Conservation (phyloP, 2,113 vertebrate species). For the Ammodytes marinus region DNA sequence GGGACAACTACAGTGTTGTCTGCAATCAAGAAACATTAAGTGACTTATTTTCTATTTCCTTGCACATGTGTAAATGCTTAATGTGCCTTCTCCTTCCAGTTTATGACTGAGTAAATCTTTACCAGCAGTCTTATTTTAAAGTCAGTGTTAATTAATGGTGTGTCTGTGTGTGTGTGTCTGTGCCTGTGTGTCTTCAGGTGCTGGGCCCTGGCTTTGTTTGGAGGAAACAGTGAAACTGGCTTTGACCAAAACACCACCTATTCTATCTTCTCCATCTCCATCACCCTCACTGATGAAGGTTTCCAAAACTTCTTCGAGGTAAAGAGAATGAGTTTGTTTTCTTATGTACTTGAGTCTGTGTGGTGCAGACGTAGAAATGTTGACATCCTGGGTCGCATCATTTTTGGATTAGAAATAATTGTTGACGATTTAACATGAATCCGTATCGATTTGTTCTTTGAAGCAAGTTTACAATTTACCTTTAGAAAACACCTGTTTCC, state of each 20-base stretch:
- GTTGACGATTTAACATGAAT: too few relatives aligned
- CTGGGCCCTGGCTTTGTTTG: constrained; percentile 94
- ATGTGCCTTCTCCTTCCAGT: constrained; percentile 12
- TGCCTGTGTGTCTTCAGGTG: constrained; percentile 82
- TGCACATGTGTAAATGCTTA: constrained; percentile 14
- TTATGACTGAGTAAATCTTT: not conserved
- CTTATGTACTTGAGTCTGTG: not conserved
- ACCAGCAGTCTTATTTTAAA: not conserved
- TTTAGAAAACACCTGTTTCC: too few relatives aligned
- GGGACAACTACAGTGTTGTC: not conserved
- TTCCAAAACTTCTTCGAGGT: constrained; percentile 97
- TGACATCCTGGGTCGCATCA: not conserved
- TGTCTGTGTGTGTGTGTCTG: not conserved
- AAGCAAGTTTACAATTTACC: too few relatives aligned
- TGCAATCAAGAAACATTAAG: constrained; percentile 23
- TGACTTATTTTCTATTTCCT: constrained; percentile 10
- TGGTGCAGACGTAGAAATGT: not conserved
- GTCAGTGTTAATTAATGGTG: not conserved
- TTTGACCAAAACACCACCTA: constrained; percentile 98
- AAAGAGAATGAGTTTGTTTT: not conserved
- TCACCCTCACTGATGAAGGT: constrained; percentile 95
- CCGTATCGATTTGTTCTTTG: too few relatives aligned
- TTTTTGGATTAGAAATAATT: too few relatives aligned
- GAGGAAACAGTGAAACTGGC: constrained; percentile 96
- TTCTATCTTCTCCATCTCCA: constrained; percentile 96